Percentiles rank a stretch among this genome's conserved stretches.
Evolutionary conservation across 2,888 invertebrate species (phyloP).

Genomic region (Oxytorus armatus): DNA sequence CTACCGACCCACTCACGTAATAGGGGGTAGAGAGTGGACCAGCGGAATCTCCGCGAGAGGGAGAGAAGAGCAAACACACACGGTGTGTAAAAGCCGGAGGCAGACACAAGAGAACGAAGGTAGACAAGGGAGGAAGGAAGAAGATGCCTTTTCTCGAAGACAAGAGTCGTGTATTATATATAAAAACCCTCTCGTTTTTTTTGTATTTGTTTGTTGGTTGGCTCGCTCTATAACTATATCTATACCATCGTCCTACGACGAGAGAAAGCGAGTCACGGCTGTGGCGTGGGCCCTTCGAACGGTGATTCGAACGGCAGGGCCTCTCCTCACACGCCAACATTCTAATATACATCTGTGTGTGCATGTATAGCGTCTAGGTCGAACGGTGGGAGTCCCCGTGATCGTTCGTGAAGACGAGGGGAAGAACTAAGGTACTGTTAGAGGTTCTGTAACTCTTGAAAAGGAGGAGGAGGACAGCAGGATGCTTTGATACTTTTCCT

Average conservation of each 20-base stretch:
- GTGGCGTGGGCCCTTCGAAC: conserved; percentile 67
- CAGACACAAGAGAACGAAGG: conserved; percentile 32
- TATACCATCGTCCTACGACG: conserved; percentile 57
- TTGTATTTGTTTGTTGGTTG: conserved; percentile 50
- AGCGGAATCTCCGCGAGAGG: conserved; percentile 43
- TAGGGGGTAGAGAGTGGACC: conserved; percentile 61
- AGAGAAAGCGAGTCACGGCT: conserved; percentile 41
- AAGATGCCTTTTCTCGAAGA: conserved; percentile 35
- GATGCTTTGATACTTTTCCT: conserved; percentile 6
- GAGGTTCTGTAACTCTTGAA: conserved; percentile 11
- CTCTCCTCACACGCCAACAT: conserved; percentile 49
- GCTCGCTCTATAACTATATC: conserved; percentile 32
- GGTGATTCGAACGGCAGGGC: conserved; percentile 63
- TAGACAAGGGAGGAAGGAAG: conserved; percentile 25
- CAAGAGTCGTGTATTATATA: conserved; percentile 5
- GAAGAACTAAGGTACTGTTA: conserved; percentile 48
- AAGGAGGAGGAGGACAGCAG: conserved; percentile 1
- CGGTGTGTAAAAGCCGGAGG: conserved; percentile 33
- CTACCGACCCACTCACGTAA: conserved; percentile 66
- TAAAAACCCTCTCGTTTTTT: conserved; percentile 57
- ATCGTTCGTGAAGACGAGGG: conserved; percentile 39
- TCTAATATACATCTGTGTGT: conserved; percentile 13
- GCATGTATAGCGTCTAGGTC: conserved; percentile 51
- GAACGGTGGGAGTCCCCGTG: conserved; percentile 54
- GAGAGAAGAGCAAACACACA: conserved; percentile 15